phyloP scores from a whole-genome alignment of 2,113 vertebrate genomes.

The Pterocles burchelli region DNA sequence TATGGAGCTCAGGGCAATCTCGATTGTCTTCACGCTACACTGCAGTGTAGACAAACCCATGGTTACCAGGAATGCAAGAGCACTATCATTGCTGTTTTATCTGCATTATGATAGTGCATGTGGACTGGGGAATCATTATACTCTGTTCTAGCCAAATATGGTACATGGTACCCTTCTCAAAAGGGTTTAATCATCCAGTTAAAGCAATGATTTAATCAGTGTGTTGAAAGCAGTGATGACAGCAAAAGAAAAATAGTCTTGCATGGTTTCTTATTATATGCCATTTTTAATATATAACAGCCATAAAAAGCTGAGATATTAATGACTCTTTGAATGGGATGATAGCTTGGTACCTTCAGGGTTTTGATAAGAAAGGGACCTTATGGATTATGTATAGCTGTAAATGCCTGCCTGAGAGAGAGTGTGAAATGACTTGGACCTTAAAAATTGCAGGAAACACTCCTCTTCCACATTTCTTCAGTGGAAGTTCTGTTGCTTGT shows the following conservation, averaged over 20 bases:
- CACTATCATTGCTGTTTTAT: neutral
- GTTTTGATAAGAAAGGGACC: slow-evolving; percentile 1
- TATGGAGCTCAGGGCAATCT: neutral
- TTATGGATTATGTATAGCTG: neutral
- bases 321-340: neutral
- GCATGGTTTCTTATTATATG: neutral
- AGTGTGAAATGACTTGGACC: neutral
- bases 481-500: neutral
- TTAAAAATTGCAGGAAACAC: neutral
- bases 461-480: neutral
- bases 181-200: neutral
- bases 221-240: slow-evolving; percentile 35
- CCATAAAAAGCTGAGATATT: neutral
- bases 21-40: neutral
- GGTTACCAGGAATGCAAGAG: neutral
- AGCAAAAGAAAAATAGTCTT: neutral
- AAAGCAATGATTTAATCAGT: slow-evolving; percentile 17
- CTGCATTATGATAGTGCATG: neutral
- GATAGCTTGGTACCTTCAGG: neutral
- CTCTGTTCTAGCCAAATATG: neutral
- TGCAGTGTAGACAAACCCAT: neutral
- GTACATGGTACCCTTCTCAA: neutral
- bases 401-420: neutral
- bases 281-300: neutral
- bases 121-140: neutral